Conservation (phyloP, 1,140 invertebrate species). For the Cydia pomonella region DNA sequence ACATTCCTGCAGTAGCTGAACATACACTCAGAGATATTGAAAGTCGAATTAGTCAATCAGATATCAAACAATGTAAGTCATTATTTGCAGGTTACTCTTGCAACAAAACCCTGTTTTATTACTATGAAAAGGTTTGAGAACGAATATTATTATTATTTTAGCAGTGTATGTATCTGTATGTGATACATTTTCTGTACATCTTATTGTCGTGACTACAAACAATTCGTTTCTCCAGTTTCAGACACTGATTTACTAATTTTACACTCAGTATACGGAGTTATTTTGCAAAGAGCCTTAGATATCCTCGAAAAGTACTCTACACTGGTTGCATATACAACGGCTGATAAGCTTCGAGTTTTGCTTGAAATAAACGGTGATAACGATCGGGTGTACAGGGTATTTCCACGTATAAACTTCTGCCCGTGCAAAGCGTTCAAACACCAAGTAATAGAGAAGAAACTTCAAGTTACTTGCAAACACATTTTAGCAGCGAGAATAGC, state of each 20-base stretch:
- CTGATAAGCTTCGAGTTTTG: slow-evolving; percentile 66
- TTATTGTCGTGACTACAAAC: too few relatives aligned
- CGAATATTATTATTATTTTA: not conserved
- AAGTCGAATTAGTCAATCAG: slow-evolving; percentile 2
- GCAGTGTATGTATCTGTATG: not conserved
- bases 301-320: slow-evolving; percentile 80
- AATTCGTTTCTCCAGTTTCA: slow-evolving; percentile 60
- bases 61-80: slow-evolving; percentile 16
- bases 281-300: slow-evolving; percentile 82
- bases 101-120: not conserved
- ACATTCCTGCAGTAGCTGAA: slow-evolving; percentile 18
- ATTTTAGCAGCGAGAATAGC: slow-evolving; percentile 83
- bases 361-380: slow-evolving; percentile 82
- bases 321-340: slow-evolving; percentile 72
- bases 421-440: slow-evolving; percentile 82
- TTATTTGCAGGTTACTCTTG: not conserved
- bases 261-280: slow-evolving; percentile 80
- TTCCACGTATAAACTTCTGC: slow-evolving; percentile 84
- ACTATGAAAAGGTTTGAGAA: not conserved
- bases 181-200: too few relatives aligned
- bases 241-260: slow-evolving; percentile 80
- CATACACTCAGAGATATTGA: slow-evolving; percentile 13
- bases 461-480: slow-evolving; percentile 84
- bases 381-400: slow-evolving; percentile 82
- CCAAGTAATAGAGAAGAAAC: slow-evolving; percentile 80